Base-by-base conservation (phyloP, 2,113 vertebrate species). In the Tragelaphus imberbis region DNA sequence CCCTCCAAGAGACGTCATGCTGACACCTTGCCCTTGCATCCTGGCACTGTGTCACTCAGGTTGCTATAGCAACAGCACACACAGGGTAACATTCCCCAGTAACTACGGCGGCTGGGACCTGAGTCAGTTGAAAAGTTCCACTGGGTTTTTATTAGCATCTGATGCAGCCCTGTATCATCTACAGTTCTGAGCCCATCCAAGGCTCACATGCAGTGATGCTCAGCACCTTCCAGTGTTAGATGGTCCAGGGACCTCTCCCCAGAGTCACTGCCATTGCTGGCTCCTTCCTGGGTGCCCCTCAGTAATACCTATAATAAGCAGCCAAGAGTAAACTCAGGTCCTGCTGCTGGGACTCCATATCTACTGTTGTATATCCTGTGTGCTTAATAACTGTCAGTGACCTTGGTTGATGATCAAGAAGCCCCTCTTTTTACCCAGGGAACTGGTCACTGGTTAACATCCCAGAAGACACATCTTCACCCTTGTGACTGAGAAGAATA, bases 61-160 rank as follows among this genome's bases (percentile, higher is more conserved):
- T 97, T 98, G 88, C 97, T 96, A n/a, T 71, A 97, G 98, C 75
- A 97, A 98, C 96, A 71, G 71, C 96, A 98, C 82, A 96, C 71
- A 51, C 19, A 14, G 0, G 19, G 68, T 97, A 95, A 97, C 90
- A 95, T 75, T 51, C 51, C 44, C 58, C 89, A 3, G 2, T 95
- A 80, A 95, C 87, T 79, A 19, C 47, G 92, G 89, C 58, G 84
- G 21, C 81, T 86, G 68, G 94, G 63, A 21, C 71, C 25, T 98
- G 92, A 98, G 96, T 97, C 97, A 97, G 77, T 95, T 90, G 94
- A 93, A 88, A 98, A 97, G 90, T 97, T 98, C 96, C 84, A 36
- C 47, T 25, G n/a, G 87, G 91, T 97, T 98, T 98, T 98, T 97
- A 94, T 98, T 98, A 11, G 28, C 33, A 53, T 91, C 63, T 23